Percentiles rank a stretch among this genome's conserved stretches.
phyloP scores from a whole-genome alignment of 2,797 vertebrate genomes.

The Gadopsis bispinosus region DNA sequence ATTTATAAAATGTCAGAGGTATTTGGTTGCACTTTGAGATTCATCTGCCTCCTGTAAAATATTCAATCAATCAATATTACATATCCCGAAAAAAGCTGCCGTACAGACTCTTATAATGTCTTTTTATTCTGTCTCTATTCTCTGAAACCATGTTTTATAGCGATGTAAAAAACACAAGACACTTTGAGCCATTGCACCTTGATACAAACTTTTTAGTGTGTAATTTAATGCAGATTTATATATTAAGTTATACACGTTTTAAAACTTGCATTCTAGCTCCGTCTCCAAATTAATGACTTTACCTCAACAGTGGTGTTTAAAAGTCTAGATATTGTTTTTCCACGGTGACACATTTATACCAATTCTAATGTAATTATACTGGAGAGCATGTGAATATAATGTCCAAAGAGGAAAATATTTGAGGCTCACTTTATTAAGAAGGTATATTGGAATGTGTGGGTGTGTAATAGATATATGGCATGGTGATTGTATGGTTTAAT shows the following conservation, averaged over 20 bases:
- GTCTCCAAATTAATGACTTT: slow-evolving; percentile 56
- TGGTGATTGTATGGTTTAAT: slow-evolving; percentile 43
- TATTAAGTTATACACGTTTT: slow-evolving; percentile 6
- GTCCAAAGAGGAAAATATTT: slow-evolving; percentile 14
- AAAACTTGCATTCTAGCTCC: slow-evolving; percentile 13
- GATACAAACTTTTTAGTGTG: slow-evolving; percentile 19
- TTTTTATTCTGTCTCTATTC: slow-evolving; percentile 16
- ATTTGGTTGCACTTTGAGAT: slow-evolving; percentile 41
- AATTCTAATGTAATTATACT: slow-evolving; percentile 29
- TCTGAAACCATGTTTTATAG: slow-evolving; percentile 23
- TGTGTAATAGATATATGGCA: slow-evolving; percentile 29
- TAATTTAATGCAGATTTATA: slow-evolving; percentile 35
- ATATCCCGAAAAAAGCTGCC: neutral
- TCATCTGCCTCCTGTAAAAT: slow-evolving; percentile 11
- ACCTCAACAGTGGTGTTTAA: slow-evolving; percentile 44
- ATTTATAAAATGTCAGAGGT: slow-evolving; percentile 5
- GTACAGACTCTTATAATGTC: neutral
- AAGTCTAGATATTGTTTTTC: slow-evolving; percentile 55
- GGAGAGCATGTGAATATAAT: slow-evolving; percentile 41
- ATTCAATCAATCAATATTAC: slow-evolving; percentile 5
- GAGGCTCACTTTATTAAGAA: slow-evolving; percentile 18
- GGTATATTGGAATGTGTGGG: slow-evolving; percentile 42
- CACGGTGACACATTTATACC: slow-evolving; percentile 35
- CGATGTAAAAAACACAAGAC: slow-evolving; percentile 3
- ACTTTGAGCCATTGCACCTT: slow-evolving; percentile 18